phyloP scores from a whole-genome alignment of 1,140 invertebrate species.

The Drosophila micromelanica region DNA sequence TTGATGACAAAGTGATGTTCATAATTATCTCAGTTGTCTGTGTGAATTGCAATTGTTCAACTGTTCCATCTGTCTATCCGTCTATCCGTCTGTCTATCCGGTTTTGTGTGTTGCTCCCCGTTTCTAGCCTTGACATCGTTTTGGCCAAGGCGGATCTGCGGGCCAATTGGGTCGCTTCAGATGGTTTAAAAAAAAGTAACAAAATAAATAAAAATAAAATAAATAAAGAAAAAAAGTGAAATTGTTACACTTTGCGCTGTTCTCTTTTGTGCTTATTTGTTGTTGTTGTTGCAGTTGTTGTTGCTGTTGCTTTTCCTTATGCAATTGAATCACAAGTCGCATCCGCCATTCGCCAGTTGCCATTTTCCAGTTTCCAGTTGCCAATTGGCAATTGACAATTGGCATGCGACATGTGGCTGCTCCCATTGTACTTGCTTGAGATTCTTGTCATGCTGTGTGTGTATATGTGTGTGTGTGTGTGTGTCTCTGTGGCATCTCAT shows the following conservation, averaged over 20 bases:
- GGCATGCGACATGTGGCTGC: slow-evolving; percentile 47
- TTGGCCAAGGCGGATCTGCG: slow-evolving; percentile 64
- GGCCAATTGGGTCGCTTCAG: slow-evolving; percentile 65
- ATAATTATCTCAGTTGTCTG: neutral
- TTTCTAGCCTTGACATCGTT: slow-evolving; percentile 74
- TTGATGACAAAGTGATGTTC: too few relatives aligned
- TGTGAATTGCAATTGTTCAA: too few relatives aligned
- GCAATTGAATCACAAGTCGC: slow-evolving; percentile 73
- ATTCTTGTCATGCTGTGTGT: slow-evolving; percentile 35
- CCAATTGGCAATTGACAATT: slow-evolving; percentile 44
- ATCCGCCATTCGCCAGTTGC: slow-evolving; percentile 61
- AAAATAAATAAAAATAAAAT: slow-evolving; percentile 23
- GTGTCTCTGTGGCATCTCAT: slow-evolving; percentile 25
- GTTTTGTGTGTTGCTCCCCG: slow-evolving; percentile 5
- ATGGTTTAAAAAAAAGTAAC: neutral
- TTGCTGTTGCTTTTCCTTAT: slow-evolving; percentile 54
- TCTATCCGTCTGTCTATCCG: neutral
- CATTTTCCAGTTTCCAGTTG: slow-evolving; percentile 1
- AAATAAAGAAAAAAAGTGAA: slow-evolving; percentile 66
- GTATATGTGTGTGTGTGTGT: slow-evolving; percentile 5
- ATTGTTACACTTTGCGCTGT: slow-evolving; percentile 61
- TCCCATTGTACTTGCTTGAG: slow-evolving; percentile 62
- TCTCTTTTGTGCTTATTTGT: slow-evolving; percentile 11
- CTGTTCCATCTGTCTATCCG: neutral
- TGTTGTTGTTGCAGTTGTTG: too few relatives aligned